Percentiles rank a stretch among this genome's conserved stretches.
Evolutionary conservation across 2,113 vertebrate species (phyloP).

Genomic region (Loxodonta africana): DNA sequence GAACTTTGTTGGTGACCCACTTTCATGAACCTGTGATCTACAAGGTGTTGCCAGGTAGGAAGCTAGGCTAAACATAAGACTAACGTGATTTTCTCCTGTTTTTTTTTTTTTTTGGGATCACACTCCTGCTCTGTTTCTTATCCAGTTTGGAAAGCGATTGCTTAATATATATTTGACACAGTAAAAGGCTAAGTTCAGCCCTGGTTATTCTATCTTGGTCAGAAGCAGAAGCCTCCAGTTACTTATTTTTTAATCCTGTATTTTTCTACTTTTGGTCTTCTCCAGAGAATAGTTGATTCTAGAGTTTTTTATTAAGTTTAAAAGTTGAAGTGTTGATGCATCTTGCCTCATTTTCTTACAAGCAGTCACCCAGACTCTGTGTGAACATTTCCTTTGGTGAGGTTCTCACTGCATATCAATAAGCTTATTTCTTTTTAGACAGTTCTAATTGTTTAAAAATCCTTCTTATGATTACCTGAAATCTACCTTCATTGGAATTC

Average conservation of each 20-base stretch:
- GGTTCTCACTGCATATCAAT: neutral
- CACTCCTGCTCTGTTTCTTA: neutral
- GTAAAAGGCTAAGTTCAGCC: neutral
- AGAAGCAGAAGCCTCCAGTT: neutral
- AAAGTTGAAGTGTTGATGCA: conserved; percentile 48
- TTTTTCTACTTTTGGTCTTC: neutral
- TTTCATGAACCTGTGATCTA: neutral
- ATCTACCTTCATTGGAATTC: neutral
- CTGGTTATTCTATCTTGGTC: neutral
- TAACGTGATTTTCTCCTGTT: neutral
- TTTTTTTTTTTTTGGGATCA: neutral
- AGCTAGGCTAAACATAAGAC: accelerated
- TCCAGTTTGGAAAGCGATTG: neutral
- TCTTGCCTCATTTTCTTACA: neutral
- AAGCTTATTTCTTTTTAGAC: neutral
- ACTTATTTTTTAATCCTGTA: neutral
- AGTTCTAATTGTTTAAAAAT: neutral
- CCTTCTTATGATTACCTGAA: neutral
- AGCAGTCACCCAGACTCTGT: neutral
- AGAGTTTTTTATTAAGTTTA: neutral
- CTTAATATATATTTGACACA: neutral
- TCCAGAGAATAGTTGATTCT: neutral
- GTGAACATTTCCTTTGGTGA: neutral
- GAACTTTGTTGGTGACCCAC: neutral
- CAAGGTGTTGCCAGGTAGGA: neutral